Percentiles rank a stretch among this genome's conserved stretches.
Evolutionary conservation across 2,888 invertebrate genomes (phyloP).

Genomic region (Amphipyra tragopoginis): DNA sequence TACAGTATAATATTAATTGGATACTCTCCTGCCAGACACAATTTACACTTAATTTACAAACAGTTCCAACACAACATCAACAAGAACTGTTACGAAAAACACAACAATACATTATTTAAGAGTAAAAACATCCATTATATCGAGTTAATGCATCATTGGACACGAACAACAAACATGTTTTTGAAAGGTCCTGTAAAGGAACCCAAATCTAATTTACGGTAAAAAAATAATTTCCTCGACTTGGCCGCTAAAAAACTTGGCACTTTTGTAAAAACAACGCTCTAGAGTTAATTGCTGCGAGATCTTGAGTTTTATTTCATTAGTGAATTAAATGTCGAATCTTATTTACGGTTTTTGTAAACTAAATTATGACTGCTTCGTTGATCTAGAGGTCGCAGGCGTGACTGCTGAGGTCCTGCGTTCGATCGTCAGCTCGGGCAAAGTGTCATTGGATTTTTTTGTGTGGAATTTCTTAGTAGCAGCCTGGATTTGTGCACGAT

Average conservation of each 20-base stretch:
- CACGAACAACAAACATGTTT: slow-evolving; percentile 53
- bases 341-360: background rate
- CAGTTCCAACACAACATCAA: background rate
- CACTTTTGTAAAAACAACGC: slow-evolving; percentile 40
- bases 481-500: too few species aligned
- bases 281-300: slow-evolving; percentile 42
- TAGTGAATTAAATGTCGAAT: slow-evolving; percentile 22
- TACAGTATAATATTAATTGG: too few species aligned
- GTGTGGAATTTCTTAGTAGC: too few species aligned
- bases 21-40: too few species aligned
- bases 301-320: slow-evolving; percentile 36
- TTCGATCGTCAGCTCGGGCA: too few species aligned
- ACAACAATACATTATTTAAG: background rate
- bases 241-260: slow-evolving; percentile 19
- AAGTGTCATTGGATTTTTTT: too few species aligned
- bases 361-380: too few species aligned
- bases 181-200: slow-evolving; percentile 32
- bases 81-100: background rate
- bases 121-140: slow-evolving; percentile 17
- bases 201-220: slow-evolving; percentile 26
- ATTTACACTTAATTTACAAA: too few species aligned
- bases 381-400: too few species aligned
- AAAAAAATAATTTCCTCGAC: slow-evolving; percentile 34
- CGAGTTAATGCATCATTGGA: slow-evolving; percentile 18
- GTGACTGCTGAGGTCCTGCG: too few species aligned